Percentiles rank a stretch among this genome's conserved stretches.
Evolutionary conservation across 1,140 invertebrate species (phyloP).

Genomic region (Bombyx mandarina): DNA sequence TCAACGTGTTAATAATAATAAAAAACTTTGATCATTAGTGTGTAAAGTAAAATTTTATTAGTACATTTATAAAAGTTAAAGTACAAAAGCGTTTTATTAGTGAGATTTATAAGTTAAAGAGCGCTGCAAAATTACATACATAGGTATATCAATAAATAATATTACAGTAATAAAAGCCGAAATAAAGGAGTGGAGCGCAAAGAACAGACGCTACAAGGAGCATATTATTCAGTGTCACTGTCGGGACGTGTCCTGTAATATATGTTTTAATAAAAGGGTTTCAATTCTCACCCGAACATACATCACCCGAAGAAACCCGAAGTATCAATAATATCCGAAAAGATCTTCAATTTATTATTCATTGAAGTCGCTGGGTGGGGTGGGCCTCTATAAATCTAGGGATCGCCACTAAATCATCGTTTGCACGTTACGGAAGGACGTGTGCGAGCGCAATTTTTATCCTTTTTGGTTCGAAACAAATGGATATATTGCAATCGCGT

Average conservation of each 20-base stretch:
- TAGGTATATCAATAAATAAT: conserved; percentile 48
- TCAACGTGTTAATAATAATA: no score
- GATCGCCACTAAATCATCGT: conserved; percentile 44
- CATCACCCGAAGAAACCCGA: conserved; percentile 42
- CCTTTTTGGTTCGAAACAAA: conserved; percentile 30
- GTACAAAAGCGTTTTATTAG: no score
- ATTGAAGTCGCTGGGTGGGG: conserved; percentile 38
- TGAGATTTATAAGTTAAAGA: no score
- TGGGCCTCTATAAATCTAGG: conserved; percentile 34
- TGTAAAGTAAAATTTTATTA: no score
- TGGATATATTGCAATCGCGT: conserved; percentile 19
- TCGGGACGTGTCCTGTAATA: conserved; percentile 60
- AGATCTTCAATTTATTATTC: conserved; percentile 57
- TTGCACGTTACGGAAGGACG: conserved; percentile 25
- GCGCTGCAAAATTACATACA: conserved; percentile 1
- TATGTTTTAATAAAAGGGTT: conserved; percentile 70
- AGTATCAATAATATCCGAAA: conserved; percentile 53
- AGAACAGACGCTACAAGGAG: conserved; percentile 62
- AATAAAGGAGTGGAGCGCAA: conserved; percentile 43
- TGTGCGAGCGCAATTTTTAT: conserved; percentile 30
- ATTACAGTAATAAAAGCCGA: conserved; percentile 54
- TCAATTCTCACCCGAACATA: conserved; percentile 52
- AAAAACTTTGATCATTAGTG: no score
- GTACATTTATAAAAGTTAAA: no score
- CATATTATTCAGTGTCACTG: conserved; percentile 65